Evolutionary conservation across 2,113 vertebrate genomes (phyloP), one percentile per base, ranked within the genome.

Genomic region (Corythaeola cristata): DNA sequence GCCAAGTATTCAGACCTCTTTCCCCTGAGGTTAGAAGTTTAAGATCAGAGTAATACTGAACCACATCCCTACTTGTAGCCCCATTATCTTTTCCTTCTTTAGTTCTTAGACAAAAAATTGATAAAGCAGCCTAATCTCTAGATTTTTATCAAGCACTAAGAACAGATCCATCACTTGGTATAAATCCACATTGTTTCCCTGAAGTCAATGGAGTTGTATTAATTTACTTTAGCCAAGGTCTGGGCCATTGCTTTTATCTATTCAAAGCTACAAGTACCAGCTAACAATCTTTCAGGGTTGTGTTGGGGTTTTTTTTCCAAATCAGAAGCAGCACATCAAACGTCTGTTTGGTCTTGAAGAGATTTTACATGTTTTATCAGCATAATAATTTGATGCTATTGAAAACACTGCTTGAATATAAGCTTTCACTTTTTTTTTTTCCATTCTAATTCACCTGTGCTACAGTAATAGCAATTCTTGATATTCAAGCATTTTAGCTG

Each of bases 401-500:
- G 86, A 93, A 95, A 86, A 89, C 59, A 93, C n/a, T 62, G 15
- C 24, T 37, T 76, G 71, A 91, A 66, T 35, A 39, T 28, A 83
- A 85, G 39, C 85, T 67, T 88, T 87, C 41, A 21, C n/a, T 39
- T 39, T 56, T 32, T 53, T 85, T 58, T 86, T 45, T 4, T 2
- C 22, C 11, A 28, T 53, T 53, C 39, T 50, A 91, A 41, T 83
- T 91, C 66, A 91, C 79, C 67, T 77, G 50, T 49, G 49, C 78
- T 59, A 44, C 97, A 90, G 94, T 95, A 94, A 96, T 97, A 94
- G 88, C 83, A 92, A 96, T 98, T 98, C 98, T 98, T 98, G 98
- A 98, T 98, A 98, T 98, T 98, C 98, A 98, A 98, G 98, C 96
- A 98, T 98, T 98, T 96, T 97, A 98, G 97, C 96, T 96, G 87